Evolutionary conservation across 2,888 invertebrate genomes (phyloP), one percentile per base, ranked within the genome.

Genomic region (Theodoxus fluviatilis): DNA sequence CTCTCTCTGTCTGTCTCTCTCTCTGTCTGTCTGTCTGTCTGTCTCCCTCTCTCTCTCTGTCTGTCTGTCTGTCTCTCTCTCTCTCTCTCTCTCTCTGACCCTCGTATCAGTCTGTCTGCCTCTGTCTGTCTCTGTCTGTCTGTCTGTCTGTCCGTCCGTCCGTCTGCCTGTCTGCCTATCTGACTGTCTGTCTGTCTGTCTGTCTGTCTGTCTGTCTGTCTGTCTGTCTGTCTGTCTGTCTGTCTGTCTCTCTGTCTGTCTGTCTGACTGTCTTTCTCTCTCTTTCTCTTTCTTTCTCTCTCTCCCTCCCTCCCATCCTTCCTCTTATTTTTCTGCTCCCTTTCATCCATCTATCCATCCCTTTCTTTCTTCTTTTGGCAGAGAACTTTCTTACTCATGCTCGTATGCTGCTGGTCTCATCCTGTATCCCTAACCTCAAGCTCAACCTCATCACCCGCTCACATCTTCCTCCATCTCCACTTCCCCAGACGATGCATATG

Each of bases 231-330:
- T 65, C 47, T 43, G 43, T 65, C 66, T 43, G 25, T 43, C 43
- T 43, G 25, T 22, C 43, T 43, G 25, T 43, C 65, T 43, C 65
- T 43, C 65, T 65, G 43, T 65, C 43, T 65, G 43, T 65, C 43
- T 22, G 43, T 65, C 33, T 59, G 18, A 35, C 59, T 59, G 35
- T 59, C 59, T 59, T n/a, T 59, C 33, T 33, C 59, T 59, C 59
- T 31, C 59, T 59, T n/a, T 59, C 59, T 59, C 33, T 12, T 37
- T 33, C 33, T 59, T 37, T 59, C 59, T 59, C 33, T 33, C 59
- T 59, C 57, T 57, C 57, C 31, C 57, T 57, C 25, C 31, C 25
- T 15, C 57, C 31, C 7, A 52, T 25, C 4, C 7, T 9, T 25
- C 4, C 18, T 9, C 3, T 9, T 18, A 9, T 4, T 9, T 25